phyloP scores from a whole-genome alignment of 2,113 vertebrate species.

The Myodes glareolus region DNA sequence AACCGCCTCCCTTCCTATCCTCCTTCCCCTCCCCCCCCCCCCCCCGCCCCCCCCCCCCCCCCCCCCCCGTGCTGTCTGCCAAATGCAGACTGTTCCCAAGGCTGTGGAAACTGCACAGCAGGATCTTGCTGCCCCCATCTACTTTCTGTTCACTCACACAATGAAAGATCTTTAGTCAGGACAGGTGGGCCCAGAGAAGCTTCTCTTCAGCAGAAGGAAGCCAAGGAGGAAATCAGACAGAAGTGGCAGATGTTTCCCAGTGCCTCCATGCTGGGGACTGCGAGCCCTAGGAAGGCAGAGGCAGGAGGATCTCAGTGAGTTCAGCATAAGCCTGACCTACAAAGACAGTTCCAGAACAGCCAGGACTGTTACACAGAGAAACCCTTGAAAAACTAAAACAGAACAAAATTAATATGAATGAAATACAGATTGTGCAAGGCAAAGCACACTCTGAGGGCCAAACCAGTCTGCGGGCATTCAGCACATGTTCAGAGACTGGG shows the following conservation, averaged over 20 bases:
- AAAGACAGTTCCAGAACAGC: background rate
- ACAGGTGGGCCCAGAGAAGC: background rate
- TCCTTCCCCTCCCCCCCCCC: background rate
- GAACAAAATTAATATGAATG: background rate
- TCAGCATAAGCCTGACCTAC: background rate
- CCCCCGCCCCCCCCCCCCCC: too few species aligned
- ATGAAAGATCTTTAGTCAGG: background rate
- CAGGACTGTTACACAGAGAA: background rate
- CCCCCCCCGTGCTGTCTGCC: too few species aligned
- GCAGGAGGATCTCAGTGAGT: background rate
- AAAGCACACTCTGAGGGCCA: background rate
- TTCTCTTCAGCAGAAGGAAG: background rate
- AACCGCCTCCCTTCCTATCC: background rate
- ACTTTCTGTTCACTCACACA: background rate
- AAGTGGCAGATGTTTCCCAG: background rate
- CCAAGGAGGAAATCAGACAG: background rate
- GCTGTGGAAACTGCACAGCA: background rate
- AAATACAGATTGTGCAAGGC: background rate
- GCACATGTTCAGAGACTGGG: background rate
- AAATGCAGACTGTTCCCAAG: too few species aligned
- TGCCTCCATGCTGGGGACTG: background rate
- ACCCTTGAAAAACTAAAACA: background rate
- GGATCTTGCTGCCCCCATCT: too few species aligned
- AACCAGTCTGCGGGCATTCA: rapidly evolving
- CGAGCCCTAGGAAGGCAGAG: background rate